Evolutionary conservation across 2,797 vertebrate species (phyloP).

Genomic region (Tinamus major): DNA sequence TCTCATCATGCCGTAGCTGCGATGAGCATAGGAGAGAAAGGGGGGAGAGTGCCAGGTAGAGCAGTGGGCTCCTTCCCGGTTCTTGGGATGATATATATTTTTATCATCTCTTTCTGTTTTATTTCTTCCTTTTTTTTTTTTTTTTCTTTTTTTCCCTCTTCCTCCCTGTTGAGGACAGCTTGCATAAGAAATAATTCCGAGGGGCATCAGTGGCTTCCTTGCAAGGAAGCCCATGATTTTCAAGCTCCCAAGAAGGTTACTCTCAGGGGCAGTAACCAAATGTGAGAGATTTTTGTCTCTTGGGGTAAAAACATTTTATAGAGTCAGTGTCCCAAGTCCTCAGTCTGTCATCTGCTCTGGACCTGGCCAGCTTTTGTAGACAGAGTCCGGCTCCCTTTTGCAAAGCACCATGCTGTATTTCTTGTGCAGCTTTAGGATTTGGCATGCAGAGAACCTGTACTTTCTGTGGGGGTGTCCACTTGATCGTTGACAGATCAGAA

Average conservation of each 20-base stretch:
- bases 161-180: not conserved
- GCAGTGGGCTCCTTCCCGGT: not conserved
- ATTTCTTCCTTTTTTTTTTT: not conserved
- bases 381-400: not conserved
- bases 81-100: not conserved
- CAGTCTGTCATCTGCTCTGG: not conserved
- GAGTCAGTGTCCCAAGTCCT: not conserved
- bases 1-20: not conserved
- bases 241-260: not conserved
- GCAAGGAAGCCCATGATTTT: not conserved
- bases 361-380: not conserved
- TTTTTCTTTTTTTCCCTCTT: not conserved
- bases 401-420: not conserved
- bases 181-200: not conserved
- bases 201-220: not conserved
- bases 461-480: not conserved
- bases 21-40: not conserved
- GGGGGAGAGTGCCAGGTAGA: rapidly evolving
- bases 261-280: not conserved
- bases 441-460: not conserved
- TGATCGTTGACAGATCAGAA: not conserved
- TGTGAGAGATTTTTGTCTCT: not conserved
- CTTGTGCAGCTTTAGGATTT: not conserved
- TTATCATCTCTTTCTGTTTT: not conserved
- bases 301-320: not conserved